Evolutionary conservation across 35 echinoderm and acorn worm genomes (phyloP).

Genomic region (Ptychodera flava): DNA sequence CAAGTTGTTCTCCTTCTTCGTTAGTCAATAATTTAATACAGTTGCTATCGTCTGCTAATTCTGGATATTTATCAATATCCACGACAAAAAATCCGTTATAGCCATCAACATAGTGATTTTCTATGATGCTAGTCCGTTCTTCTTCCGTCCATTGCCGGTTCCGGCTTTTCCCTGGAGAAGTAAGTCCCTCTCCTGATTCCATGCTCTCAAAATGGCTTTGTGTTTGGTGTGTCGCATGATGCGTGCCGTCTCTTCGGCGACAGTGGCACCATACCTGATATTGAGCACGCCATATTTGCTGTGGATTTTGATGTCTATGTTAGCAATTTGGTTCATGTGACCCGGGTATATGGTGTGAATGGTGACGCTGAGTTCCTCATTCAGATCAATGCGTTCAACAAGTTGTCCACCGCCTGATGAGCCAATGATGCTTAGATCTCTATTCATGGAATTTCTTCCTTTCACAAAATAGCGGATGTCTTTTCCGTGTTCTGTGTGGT

Average conservation of each 20-base stretch:
- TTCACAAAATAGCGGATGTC: slow-evolving; percentile 68
- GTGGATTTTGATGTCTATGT: slow-evolving; percentile 33
- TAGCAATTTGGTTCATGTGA: slow-evolving; percentile 18
- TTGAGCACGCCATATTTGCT: slow-evolving; percentile 56
- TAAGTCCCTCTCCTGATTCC: slow-evolving; percentile 52
- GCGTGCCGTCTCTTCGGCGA: slow-evolving; percentile 33
- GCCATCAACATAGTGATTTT: slow-evolving; percentile 42
- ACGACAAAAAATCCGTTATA: slow-evolving; percentile 68
- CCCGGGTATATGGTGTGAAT: slow-evolving; percentile 6
- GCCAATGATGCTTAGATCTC: slow-evolving; percentile 49
- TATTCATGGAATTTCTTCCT: slow-evolving; percentile 12
- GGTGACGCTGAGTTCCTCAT: slow-evolving; percentile 25
- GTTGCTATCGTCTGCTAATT: slow-evolving; percentile 90
- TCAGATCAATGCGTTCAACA: slow-evolving; percentile 16
- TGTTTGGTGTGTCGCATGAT: slow-evolving; percentile 61
- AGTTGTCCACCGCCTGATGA: slow-evolving; percentile 23
- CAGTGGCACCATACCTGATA: slow-evolving; percentile 60
- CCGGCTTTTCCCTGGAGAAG: slow-evolving; percentile 55
- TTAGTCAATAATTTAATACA: slow-evolving; percentile 49
- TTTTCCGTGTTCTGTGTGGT: slow-evolving; percentile 41
- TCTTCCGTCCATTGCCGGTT: slow-evolving; percentile 62
- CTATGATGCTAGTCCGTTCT: slow-evolving; percentile 47
- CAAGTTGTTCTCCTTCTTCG: not conserved
- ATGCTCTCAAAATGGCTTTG: slow-evolving; percentile 67
- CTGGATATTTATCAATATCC: slow-evolving; percentile 60